These are phyloP conservation scores for Tupaia tana DNA, from an alignment of 2,113 vertebrate species.

Conservation along the genomic window DNA sequence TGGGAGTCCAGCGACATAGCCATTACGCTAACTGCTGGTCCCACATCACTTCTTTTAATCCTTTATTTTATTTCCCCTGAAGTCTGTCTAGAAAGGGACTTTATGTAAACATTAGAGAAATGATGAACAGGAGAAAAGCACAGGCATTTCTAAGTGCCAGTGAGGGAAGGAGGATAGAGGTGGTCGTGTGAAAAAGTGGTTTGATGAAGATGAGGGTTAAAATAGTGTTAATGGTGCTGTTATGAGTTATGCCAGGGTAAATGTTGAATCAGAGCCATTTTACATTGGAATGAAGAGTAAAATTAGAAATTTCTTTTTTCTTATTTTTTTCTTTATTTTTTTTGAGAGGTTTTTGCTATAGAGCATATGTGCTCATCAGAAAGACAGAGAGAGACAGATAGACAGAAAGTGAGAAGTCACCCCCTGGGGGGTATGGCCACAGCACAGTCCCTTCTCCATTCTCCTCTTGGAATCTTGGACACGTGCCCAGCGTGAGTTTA, in stretches of 20 bases:
- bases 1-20: too few relatives aligned
- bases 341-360: too few relatives aligned
- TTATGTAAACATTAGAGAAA: neutral
- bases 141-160: neutral
- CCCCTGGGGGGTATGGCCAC: too few relatives aligned
- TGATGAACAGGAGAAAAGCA: neutral
- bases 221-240: neutral
- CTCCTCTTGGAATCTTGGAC: too few relatives aligned
- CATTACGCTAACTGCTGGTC: too few relatives aligned
- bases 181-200: neutral
- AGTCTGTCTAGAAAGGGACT: neutral
- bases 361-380: too few relatives aligned
- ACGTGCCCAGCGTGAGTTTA: too few relatives aligned
- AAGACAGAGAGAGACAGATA: too few relatives aligned
- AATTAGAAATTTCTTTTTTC: neutral
- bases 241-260: neutral
- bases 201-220: neutral
- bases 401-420: too few relatives aligned
- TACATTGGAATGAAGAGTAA: neutral
- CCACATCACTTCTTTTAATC: neutral
- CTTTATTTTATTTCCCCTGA: neutral
- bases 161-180: neutral
- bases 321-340: neutral
- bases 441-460: too few relatives aligned
- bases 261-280: neutral